Evolutionary conservation across 2,113 vertebrate genomes (phyloP).

Genomic region (Urocynchramus pylzowi): DNA sequence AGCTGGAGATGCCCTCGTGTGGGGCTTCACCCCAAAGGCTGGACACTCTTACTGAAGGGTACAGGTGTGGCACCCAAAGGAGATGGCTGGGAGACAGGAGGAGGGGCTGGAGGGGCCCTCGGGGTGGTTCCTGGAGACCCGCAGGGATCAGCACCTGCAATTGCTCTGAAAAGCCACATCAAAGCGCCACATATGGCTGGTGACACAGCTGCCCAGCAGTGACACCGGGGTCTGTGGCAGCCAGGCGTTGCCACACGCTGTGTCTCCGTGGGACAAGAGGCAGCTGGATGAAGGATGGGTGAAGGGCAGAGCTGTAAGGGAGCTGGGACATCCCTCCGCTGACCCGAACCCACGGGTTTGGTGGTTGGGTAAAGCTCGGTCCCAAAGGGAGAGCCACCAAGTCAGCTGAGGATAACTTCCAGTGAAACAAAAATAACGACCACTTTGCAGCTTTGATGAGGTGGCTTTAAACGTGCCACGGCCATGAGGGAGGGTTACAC

Average conservation of each 20-base stretch:
- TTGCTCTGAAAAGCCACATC: neutral
- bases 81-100: neutral
- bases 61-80: rapidly evolving
- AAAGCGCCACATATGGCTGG: rapidly evolving
- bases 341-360: rapidly evolving
- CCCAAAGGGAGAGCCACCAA: neutral
- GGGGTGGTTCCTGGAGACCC: neutral
- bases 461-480: rapidly evolving
- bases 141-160: neutral
- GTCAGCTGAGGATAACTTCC: neutral
- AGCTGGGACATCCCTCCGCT: neutral
- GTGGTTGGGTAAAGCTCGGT: rapidly evolving
- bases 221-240: rapidly evolving
- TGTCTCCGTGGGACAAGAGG: too few relatives aligned
- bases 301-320: neutral
- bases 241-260: rapidly evolving
- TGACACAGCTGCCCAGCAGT: neutral
- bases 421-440: neutral
- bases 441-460: neutral
- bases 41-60: neutral
- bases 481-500: neutral
- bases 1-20: rapidly evolving
- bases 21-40: rapidly evolving
- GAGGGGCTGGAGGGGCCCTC: rapidly evolving
- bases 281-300: neutral